A percentile compares a stretch with the other conserved stretches of the same genome.
Conservation (phyloP, 2,888 invertebrate genomes). For the Drosophila tanythrix region DNA sequence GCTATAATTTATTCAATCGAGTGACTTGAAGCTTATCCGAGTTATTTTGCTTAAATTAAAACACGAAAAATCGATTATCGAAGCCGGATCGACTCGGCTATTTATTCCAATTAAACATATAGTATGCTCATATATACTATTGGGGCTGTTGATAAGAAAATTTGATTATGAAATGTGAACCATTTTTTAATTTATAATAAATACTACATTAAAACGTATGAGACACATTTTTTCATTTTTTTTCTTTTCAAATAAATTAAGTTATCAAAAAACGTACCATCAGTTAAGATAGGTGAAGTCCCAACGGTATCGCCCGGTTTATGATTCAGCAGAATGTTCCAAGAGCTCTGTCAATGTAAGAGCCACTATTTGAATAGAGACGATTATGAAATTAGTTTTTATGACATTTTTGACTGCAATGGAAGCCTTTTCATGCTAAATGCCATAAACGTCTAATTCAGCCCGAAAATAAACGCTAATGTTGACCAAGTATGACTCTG, state of each 20-base stretch:
- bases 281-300: background rate
- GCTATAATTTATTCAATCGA: background rate
- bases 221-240: no score
- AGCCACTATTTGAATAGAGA: background rate
- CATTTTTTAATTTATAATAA: background rate
- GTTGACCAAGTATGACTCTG: constrained; percentile 3
- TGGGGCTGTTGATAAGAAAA: background rate
- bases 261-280: background rate
- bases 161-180: background rate
- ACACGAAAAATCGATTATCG: background rate
- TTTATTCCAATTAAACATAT: background rate
- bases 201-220: background rate
- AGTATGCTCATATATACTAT: background rate
- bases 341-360: background rate
- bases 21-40: background rate
- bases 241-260: background rate
- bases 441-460: constrained; percentile 5
- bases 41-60: background rate
- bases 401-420: background rate
- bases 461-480: background rate
- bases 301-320: background rate
- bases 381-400: background rate
- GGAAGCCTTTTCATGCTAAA: constrained; percentile 6
- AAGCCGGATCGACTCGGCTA: background rate
- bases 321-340: background rate